Evolutionary conservation across 1,140 invertebrate genomes (phyloP), one percentile per base, ranked within the genome.

Genomic region (Pseudomyrmex flavicornis): DNA sequence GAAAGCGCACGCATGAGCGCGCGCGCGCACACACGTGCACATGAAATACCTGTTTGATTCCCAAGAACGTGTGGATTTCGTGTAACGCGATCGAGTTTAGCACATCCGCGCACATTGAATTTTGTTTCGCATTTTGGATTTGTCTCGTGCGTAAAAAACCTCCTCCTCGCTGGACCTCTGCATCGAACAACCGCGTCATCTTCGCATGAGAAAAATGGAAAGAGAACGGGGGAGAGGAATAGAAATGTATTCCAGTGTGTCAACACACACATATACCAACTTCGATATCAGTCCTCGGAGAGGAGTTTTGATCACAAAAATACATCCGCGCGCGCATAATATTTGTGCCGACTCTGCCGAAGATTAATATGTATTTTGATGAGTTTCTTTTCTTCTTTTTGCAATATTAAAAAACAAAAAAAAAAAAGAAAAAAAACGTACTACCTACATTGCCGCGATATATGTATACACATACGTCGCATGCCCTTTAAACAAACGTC

Each of bases 1-100:
- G 44, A 44, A 26, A 44, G 62, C 35, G 35, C 48, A 66, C 48
- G 74, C 74, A 77, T 22, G 65, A 69, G 20, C 52, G 73, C 74
- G 44, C 46, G 50, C 9, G 8, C 52, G 50, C 4, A 1, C 35
- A 70, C 7, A 69, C 52, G 50, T 12, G 58, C 15, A 69, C 48
- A 20, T 54, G 35, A 79, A 79, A 79, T 79, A 79, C 76, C 76
- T 79, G 76, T 79, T 79, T 79, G 76, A 79, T 70, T 79, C 44
- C 75, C 63, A 79, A 68, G 63, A 63, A 79, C 52, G 9, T 56
- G 70, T 70, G 22, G 63, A 69, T 70, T 35, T 35, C 4, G 35
- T 48, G 20, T 69, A 15, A 15, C 10, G 10, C 76, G 65, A 79
- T 79, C 75, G 46, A 79, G 20, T 79, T 70, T 79, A 59, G 44